Evolutionary conservation across 2,888 invertebrate genomes (phyloP).

Genomic region (Acanthosepion lycidas): DNA sequence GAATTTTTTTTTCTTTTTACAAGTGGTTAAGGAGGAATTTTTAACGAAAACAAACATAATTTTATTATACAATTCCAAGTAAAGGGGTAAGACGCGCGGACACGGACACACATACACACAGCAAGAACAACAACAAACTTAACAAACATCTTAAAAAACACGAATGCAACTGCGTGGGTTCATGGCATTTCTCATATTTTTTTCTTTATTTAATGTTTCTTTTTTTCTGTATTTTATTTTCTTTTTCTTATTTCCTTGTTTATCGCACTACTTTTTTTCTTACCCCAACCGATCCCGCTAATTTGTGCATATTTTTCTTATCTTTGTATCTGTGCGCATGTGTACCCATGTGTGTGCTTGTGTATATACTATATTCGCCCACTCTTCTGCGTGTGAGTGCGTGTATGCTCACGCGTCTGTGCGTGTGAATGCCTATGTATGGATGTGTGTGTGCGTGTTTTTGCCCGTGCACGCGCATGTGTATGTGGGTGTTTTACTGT

Average conservation of each 20-base stretch:
- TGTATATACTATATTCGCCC: no score
- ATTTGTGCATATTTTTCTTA: slow-evolving; percentile 1
- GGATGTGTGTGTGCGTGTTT: no score
- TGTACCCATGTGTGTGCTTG: not conserved
- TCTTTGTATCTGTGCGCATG: not conserved
- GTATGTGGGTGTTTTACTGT: no score
- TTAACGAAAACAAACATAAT: not conserved
- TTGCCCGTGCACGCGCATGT: accelerated
- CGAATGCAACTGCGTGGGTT: not conserved
- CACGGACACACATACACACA: not conserved
- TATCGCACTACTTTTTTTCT: not conserved
- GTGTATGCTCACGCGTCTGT: no score
- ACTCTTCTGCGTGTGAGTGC: no score
- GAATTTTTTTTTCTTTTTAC: not conserved
- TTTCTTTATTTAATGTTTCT: not conserved
- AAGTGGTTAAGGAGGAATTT: not conserved
- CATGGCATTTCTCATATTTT: not conserved
- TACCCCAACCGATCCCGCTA: not conserved
- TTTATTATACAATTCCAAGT: not conserved
- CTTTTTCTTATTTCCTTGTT: not conserved
- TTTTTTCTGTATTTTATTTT: not conserved
- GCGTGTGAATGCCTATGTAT: no score
- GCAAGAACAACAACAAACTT: not conserved
- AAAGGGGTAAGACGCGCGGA: not conserved
- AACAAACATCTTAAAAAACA: not conserved